Evolutionary conservation across 2,888 invertebrate genomes (phyloP).

Genomic region (Diarsia rubi): DNA sequence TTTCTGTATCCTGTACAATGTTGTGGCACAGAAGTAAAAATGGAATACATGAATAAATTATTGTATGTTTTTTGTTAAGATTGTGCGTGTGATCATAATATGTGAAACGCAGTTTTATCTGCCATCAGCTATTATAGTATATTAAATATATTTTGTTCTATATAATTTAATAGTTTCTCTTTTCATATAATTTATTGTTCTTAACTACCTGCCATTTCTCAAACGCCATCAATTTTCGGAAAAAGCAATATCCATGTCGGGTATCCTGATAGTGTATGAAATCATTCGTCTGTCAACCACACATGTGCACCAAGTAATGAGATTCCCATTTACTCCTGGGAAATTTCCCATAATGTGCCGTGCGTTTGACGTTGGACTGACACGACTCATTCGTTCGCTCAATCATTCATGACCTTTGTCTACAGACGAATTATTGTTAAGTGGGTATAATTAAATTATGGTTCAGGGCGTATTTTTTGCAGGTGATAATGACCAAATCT

Average conservation of each 20-base stretch:
- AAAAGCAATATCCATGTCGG: constrained; percentile 71
- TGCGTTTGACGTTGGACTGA: constrained; percentile 73
- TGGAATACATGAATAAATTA: constrained; percentile 53
- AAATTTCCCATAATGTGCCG: constrained; percentile 85
- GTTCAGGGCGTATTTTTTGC: background rate
- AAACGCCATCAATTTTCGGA: constrained; percentile 56
- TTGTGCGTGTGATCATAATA: constrained; percentile 21
- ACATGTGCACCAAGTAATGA: constrained; percentile 85
- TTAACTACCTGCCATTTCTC: constrained; percentile 5
- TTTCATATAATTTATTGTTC: background rate
- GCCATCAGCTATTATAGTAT: background rate
- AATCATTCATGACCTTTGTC: constrained; percentile 73
- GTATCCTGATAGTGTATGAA: constrained; percentile 68
- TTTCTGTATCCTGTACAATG: constrained; percentile 40
- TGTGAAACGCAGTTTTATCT: constrained; percentile 19
- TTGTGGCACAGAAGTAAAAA: constrained; percentile 46
- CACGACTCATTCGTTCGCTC: constrained; percentile 70
- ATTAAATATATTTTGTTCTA: background rate
- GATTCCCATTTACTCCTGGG: constrained; percentile 87
- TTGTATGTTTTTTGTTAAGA: background rate
- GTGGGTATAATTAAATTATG: constrained; percentile 30
- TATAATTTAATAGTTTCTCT: background rate
- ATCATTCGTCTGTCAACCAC: constrained; percentile 82
- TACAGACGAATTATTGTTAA: constrained; percentile 47
- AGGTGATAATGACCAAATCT: too few species aligned